Conservation (phyloP, 2,797 vertebrate genomes). For the Mus caroli region DNA sequence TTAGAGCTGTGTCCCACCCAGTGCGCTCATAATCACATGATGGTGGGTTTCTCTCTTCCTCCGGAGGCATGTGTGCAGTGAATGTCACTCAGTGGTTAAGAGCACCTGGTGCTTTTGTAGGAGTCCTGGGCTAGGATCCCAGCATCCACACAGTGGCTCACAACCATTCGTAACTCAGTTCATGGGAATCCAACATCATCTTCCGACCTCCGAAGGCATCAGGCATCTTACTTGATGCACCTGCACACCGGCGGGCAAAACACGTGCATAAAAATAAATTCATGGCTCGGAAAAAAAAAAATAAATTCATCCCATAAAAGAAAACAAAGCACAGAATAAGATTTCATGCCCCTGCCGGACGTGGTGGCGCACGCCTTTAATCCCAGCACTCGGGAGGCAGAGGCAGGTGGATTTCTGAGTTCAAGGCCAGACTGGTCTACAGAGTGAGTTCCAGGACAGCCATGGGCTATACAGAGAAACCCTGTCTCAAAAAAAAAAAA, state of each 20-base stretch:
- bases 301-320: not conserved
- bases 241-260: not conserved
- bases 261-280: not conserved
- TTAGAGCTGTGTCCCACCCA: not conserved
- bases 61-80: too few species aligned
- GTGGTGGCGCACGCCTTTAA: too few species aligned
- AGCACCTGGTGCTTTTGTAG: not conserved
- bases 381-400: too few species aligned
- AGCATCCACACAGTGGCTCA: not conserved
- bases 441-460: too few species aligned
- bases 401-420: too few species aligned
- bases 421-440: too few species aligned
- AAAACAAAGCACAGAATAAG: not conserved
- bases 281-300: too few species aligned
- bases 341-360: not conserved
- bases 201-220: not conserved
- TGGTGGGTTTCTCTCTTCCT: not conserved
- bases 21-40: not conserved
- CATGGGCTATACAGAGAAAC: too few species aligned
- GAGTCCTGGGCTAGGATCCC: not conserved
- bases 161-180: not conserved
- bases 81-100: not conserved
- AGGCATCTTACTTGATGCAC: not conserved
- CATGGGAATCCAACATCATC: not conserved
- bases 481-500: too few species aligned